These are phyloP conservation scores for Nasonia vitripennis DNA, from an alignment of 1,140 invertebrate species.

Conservation along the genomic window DNA sequence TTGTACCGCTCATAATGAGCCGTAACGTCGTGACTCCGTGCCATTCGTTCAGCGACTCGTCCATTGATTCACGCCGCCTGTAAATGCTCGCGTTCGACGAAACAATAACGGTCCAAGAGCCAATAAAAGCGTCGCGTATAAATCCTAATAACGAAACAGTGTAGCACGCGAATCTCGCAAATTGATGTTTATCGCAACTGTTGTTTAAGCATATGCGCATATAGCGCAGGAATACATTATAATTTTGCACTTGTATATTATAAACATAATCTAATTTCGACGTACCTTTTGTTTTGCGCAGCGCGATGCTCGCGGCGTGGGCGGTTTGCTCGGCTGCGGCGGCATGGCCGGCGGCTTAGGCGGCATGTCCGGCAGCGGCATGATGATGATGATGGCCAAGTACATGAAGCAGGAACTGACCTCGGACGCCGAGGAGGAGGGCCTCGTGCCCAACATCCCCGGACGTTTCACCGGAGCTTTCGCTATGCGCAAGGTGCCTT, in stretches of 20 bases:
- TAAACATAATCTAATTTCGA: background rate
- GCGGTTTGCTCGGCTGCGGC: constrained; percentile 64
- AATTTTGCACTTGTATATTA: no score
- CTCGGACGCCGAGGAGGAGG: constrained; percentile 73
- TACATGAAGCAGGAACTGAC: constrained; percentile 73
- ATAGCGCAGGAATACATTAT: no score
- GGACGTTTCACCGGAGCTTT: constrained; percentile 62
- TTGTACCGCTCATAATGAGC: background rate
- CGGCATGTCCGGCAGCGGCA: constrained; percentile 59
- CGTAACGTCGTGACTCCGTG: background rate
- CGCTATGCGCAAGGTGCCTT: constrained; percentile 89
- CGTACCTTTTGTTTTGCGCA: constrained; percentile 49
- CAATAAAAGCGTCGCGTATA: constrained; percentile 26
- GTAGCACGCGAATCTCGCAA: constrained; percentile 28
- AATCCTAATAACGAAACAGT: constrained; percentile 29
- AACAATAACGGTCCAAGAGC: constrained; percentile 29
- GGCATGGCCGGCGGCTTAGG: constrained; percentile 57
- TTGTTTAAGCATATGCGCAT: no score
- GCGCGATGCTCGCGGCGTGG: constrained; percentile 69
- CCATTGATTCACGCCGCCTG: constrained; percentile 32
- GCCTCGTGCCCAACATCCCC: constrained; percentile 68
- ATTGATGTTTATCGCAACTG: background rate
- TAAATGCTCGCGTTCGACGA: constrained; percentile 15
- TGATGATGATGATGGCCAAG: constrained; percentile 73
- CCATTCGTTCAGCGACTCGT: background rate